Base-by-base conservation (phyloP, 2,113 vertebrate genomes). In the Polyodon spathula region DNA sequence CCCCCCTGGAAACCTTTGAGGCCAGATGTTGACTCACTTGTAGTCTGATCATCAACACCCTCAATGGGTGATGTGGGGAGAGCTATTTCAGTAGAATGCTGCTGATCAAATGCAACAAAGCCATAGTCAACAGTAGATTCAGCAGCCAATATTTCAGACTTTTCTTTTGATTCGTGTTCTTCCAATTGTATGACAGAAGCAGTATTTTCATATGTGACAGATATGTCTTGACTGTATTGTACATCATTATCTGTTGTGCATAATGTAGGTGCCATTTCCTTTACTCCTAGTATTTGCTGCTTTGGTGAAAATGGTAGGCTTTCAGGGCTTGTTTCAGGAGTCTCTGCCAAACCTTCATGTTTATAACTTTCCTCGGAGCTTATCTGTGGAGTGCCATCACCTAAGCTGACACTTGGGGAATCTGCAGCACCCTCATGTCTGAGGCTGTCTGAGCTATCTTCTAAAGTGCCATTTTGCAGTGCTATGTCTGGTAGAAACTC, bases 301-400 rank as follows among this genome's bases (percentile, higher is more conserved):
- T 92, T 87, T 64, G 89, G 89, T 66, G 92, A 92, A 71, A 87
- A 84, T 9, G 86, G 85, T 39, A 91, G 75, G 76, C 93, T 93
- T 66, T 97, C 94, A 8, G 94, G 95, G 72, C 94, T 97, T 6
- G 93, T 92, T 71, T 87, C 88, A 3, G 93, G 93, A 65, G 92
- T 95, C 68, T 86, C 77, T 42, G 94, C 93, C 66, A 97, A 80
- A 52, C 93, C 94, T 71, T 97, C 95, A 7, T 97, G 93, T 79
- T 97, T 98, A 55, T 85, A 91, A 80, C 95, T 98, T 72, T 98
- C 94, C 62, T 98, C 95, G 6, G 94, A 98, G 72, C 93, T 97
- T 58, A 92, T 75, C 64, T 93, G 93, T 73, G 88, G 87, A 11
- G 91, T 93, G 64, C 88, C 92, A 0, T 93, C 90, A 73, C 90